Conservation (phyloP, 2,888 invertebrate genomes). For the Hypomecis punctinalis region DNA sequence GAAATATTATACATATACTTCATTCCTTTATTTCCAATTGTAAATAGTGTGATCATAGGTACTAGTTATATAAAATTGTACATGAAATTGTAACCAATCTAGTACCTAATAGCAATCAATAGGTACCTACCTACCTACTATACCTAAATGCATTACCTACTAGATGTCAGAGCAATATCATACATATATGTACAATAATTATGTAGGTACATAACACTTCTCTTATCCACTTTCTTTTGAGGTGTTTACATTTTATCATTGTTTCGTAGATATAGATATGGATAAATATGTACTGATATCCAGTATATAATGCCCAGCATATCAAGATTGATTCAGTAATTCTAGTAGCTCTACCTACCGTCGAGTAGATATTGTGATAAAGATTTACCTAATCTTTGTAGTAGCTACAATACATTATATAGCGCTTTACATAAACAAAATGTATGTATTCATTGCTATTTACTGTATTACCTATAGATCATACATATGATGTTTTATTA, state of each 20-base stretch:
- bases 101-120: no score
- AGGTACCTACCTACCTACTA: no score
- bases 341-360: slow-evolving; percentile 3
- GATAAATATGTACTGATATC: slow-evolving; percentile 31
- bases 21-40: no score
- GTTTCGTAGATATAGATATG: slow-evolving; percentile 31
- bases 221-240: slow-evolving; percentile 9
- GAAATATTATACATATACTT: no score
- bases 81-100: no score
- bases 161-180: no score
- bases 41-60: no score
- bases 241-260: slow-evolving; percentile 27
- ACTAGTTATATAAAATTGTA: no score
- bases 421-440: background rate
- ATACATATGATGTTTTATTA: no score
- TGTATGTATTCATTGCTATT: no score
- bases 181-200: no score
- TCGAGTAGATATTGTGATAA: slow-evolving; percentile 3
- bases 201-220: background rate
- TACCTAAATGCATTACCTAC: background rate
- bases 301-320: slow-evolving; percentile 18
- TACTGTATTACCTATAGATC: no score
- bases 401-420: background rate
- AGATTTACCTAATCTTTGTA: slow-evolving; percentile 5
- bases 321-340: slow-evolving; percentile 23